Conservation (phyloP, 2,797 vertebrate species). For the Eidolon dupreanum region DNA sequence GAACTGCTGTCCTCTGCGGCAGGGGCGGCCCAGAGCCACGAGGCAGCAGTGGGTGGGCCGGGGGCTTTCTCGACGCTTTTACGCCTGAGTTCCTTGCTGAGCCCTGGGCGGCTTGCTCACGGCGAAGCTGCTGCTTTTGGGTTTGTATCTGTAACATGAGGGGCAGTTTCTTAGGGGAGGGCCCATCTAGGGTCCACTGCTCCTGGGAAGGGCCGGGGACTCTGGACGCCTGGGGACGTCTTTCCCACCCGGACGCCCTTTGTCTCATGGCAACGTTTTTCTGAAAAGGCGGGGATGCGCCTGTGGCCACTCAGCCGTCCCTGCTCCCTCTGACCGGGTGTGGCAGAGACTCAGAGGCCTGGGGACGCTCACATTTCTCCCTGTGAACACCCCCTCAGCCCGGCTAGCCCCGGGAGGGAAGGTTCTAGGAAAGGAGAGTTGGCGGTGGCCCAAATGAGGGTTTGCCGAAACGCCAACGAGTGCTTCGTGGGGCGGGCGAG, state of each 20-base stretch:
- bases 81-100: not conserved
- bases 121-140: not conserved
- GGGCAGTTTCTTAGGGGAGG: not conserved
- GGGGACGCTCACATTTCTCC: not conserved
- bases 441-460: not conserved
- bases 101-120: not conserved
- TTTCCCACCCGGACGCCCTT: accelerated
- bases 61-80: not conserved
- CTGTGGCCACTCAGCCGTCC: accelerated
- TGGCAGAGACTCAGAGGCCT: not conserved
- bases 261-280: not conserved
- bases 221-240: not conserved
- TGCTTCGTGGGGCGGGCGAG: no score
- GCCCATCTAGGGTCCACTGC: accelerated
- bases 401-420: not conserved
- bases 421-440: not conserved
- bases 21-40: not conserved
- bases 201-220: not conserved
- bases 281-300: accelerated
- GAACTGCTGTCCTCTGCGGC: no score
- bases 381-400: not conserved
- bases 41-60: not conserved
- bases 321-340: not conserved
- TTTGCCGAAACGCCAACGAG: not conserved
- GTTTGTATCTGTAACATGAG: accelerated